Evolutionary conservation across 2,888 invertebrate species (phyloP), one percentile per base, ranked within the genome.

Genomic region (Parnassius smintheus): DNA sequence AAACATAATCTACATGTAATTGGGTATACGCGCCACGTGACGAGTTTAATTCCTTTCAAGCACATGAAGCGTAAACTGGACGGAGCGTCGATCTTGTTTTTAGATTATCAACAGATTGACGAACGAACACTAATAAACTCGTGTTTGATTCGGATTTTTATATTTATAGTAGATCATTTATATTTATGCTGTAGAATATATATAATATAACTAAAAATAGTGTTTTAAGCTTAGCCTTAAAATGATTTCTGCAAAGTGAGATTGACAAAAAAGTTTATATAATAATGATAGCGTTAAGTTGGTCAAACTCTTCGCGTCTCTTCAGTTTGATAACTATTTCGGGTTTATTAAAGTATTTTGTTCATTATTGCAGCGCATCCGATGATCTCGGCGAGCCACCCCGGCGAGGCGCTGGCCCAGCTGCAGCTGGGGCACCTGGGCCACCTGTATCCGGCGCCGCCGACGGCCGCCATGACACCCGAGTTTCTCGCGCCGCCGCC

Each of bases 401-500:
- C 93, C 85, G 93, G 94, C 92, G 94, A 94, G 93, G 94, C 94
- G 89, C 89, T 91, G 78, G 88, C 88, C 80, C 92, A 89, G 88
- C 89, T 91, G 81, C 88, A 88, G 77, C 91, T 91, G 85, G 88
- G 92, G 79, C 93, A 92, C 88, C 92, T 92, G 83, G 91, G 89
- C 84, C 91, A 92, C 88, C 91, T 93, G 83, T 92, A 93, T 80
- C 92, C 91, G 76, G 92, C 88, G 68, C 80, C 62, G 25, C 84
- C 72, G 72, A 82, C 79, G 81, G 86, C 85, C 75, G 85, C 84
- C 73, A 88, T 92, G 86, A 88, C 92, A 75, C 89, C 92, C 45
- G 94, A 94, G 87, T 95, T 94, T 88, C 92, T 94, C 64, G 91
- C 94, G 74, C 94, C 94, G 53, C 93, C 94, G 72, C 94, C 94